Percentiles rank a stretch among this genome's conserved stretches.
Evolutionary conservation across 2,113 vertebrate genomes (phyloP).

Genomic region (Carollia perspicillata): DNA sequence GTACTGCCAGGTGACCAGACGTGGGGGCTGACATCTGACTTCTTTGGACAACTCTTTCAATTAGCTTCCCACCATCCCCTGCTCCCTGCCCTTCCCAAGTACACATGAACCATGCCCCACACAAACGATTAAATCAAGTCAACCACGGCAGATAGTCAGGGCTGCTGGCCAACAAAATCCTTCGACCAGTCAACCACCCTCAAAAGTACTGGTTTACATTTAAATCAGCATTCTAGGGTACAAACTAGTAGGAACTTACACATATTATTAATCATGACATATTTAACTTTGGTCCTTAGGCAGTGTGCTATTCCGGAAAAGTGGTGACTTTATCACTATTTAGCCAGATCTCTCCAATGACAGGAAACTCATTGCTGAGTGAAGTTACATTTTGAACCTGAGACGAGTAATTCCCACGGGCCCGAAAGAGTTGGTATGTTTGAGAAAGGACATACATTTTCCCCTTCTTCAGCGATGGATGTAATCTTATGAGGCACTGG

Average conservation of each 20-base stretch:
- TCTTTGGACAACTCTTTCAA: conserved; percentile 5
- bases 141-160: not conserved
- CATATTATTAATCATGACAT: not conserved
- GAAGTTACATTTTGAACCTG: not conserved
- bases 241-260: not conserved
- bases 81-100: conserved; percentile 28
- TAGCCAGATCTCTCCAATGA: not conserved
- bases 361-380: not conserved
- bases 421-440: not conserved
- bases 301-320: not conserved
- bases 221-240: not conserved
- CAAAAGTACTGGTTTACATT: not conserved
- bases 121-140: conserved; percentile 40
- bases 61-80: not conserved
- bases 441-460: conserved; percentile 16
- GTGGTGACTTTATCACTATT: not conserved
- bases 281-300: not conserved
- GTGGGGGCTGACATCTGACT: not conserved
- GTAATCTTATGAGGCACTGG: conserved; percentile 8
- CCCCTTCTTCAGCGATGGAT: not conserved
- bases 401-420: not conserved
- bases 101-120: conserved; percentile 54
- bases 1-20: not conserved
- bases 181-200: not conserved
- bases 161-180: not conserved